Evolutionary conservation across 2,113 vertebrate genomes (phyloP), one percentile per base, ranked within the genome.

Genomic region (Scytalopus superciliaris): DNA sequence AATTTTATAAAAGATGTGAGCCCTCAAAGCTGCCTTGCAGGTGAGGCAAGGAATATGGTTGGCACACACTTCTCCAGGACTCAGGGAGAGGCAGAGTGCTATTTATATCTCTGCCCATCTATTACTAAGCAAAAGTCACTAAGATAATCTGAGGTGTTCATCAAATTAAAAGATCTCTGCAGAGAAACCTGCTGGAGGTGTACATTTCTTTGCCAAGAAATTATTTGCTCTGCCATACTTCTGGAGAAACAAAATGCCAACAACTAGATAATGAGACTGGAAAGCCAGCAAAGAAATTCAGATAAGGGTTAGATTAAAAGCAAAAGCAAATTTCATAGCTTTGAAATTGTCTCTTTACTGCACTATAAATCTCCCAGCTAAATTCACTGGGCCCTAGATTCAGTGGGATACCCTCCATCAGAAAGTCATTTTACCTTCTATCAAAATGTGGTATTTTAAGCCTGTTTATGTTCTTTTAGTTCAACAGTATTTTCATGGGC

Each of bases 401-500:
- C 84, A 63, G 45, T 75, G 30, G 33, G 33, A 88, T 77, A 80
- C 10, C 10, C 17, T 68, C 17, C 37, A 73, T 76, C n/a, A 86
- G 44, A 84, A 93, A 25, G 25, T 11, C 45, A 42, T 78, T 79
- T 83, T 83, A 83, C 39, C 13, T 50, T 78, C 56, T 69, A 66
- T 64, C 87, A 78, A 19, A 91, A 85, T 14, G 42, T 45, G 55
- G 21, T 79, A 55, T 84, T 94, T 92, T 90, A 90, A 96, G 47
- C 35, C 56, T 81, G 44, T 74, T 91, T 77, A 53, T 40, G 25
- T 78, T 81, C 52, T 67, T 93, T 78, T 60, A 56, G 52, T 72
- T 81, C 56, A 86, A 60, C 35, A 81, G 19, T 45, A 45, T 64
- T 97, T 96, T 92, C 83, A 90, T 37, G 50, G 85, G 19, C 72